Conservation (phyloP, 2,888 invertebrate genomes). For the Drosophila macrospina region DNA sequence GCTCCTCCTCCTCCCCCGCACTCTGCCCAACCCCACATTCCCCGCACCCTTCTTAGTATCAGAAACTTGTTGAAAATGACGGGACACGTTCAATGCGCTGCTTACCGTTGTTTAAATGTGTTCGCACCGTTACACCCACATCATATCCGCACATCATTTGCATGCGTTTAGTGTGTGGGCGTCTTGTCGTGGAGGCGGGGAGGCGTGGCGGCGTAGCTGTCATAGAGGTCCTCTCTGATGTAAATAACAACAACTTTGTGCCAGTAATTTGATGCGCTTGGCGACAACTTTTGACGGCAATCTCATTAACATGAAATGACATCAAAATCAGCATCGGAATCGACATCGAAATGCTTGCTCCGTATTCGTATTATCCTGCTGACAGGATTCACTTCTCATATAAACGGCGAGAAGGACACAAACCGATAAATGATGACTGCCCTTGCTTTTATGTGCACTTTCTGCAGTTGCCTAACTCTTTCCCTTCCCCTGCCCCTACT, state of each 20-base stretch:
- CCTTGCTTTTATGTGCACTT: constrained; percentile 31
- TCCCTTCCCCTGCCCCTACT: background rate
- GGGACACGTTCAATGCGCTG: constrained; percentile 56
- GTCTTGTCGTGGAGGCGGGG: too few relatives aligned
- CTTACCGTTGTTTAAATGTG: constrained; percentile 63
- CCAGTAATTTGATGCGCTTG: constrained; percentile 61
- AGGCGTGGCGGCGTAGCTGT: constrained; percentile 12
- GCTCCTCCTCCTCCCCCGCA: background rate
- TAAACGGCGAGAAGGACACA: constrained; percentile 41
- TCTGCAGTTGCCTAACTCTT: background rate
- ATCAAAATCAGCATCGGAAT: constrained; percentile 48
- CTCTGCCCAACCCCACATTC: background rate
- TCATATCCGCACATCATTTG: constrained; percentile 70
- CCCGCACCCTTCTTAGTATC: background rate
- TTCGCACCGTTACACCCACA: constrained; percentile 20
- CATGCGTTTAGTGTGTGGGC: constrained; percentile 49
- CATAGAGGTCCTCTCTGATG: background rate
- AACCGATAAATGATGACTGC: constrained; percentile 43
- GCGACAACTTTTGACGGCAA: constrained; percentile 64
- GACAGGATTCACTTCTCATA: constrained; percentile 48
- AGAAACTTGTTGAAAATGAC: constrained; percentile 46
- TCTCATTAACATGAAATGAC: constrained; percentile 70
- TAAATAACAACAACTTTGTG: constrained; percentile 60
- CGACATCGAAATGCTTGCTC: constrained; percentile 18
- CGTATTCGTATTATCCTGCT: constrained; percentile 39